Evolutionary conservation across 2,888 invertebrate species (phyloP).

Genomic region (Frankliniella intonsa): DNA sequence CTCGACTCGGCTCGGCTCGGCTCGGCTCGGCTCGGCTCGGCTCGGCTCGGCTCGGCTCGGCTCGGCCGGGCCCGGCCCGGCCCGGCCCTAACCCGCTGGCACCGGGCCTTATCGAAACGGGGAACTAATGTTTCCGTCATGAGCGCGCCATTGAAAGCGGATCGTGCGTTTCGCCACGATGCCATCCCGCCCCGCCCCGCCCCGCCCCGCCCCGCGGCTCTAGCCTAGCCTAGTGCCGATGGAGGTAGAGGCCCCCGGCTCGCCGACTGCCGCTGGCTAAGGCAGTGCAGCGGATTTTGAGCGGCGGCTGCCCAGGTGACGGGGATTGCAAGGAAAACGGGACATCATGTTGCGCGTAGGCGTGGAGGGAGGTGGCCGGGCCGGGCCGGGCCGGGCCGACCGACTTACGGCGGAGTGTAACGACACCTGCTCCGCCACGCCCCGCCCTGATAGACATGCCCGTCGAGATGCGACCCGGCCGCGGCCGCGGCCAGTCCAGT

Average conservation of each 20-base stretch:
- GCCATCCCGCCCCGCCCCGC: not conserved
- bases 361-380: too few species aligned
- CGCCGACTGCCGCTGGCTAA: too few species aligned
- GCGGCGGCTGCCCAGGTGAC: too few species aligned
- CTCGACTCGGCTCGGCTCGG: not conserved
- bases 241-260: too few species aligned
- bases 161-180: slow-evolving; percentile 19
- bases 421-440: not conserved
- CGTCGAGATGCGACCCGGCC: not conserved
- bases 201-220: not conserved
- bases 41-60: not conserved
- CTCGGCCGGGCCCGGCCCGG: not conserved
- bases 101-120: slow-evolving; percentile 15
- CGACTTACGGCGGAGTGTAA: not conserved
- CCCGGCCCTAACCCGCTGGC: not conserved
- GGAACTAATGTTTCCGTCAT: slow-evolving; percentile 26
- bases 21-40: not conserved
- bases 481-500: not conserved
- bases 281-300: too few species aligned
- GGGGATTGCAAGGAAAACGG: too few species aligned
- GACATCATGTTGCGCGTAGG: too few species aligned
- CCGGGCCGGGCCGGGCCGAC: too few species aligned
- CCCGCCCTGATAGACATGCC: not conserved
- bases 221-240: not conserved
- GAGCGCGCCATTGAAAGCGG: slow-evolving; percentile 16